phyloP scores from a whole-genome alignment of 2,113 vertebrate genomes.

The Nibea coibor region DNA sequence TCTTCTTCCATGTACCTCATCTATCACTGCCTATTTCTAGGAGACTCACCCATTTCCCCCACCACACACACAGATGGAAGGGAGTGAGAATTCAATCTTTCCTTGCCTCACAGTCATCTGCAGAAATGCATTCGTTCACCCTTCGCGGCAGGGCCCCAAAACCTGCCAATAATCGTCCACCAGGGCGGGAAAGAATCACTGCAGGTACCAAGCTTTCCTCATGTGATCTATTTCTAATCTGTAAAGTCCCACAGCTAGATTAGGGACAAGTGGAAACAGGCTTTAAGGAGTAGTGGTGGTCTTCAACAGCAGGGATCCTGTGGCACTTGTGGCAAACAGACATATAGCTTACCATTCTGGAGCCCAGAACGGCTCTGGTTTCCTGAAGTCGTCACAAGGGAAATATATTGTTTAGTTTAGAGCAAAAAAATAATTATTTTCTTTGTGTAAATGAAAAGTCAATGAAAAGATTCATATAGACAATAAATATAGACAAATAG shows the following conservation, averaged over 20 bases:
- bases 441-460: too few relatives aligned
- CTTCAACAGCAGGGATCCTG: conserved; percentile 29
- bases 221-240: conserved; percentile 78
- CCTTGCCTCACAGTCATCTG: conserved; percentile 79
- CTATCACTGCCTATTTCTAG: conserved; percentile 83
- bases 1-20: conserved; percentile 83
- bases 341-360: neutral
- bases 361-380: neutral
- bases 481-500: too few relatives aligned
- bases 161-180: conserved; percentile 70
- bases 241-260: conserved; percentile 73
- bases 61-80: conserved; percentile 60
- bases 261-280: conserved; percentile 60
- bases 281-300: conserved; percentile 23
- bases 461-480: too few relatives aligned
- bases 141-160: conserved; percentile 68
- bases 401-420: neutral
- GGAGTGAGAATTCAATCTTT: conserved; percentile 82
- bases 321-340: conserved; percentile 23
- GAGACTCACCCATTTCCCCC: conserved; percentile 71
- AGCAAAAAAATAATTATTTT: neutral
- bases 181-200: conserved; percentile 63
- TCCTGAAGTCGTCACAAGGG: neutral
- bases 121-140: conserved; percentile 78
- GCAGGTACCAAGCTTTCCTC: conserved; percentile 70